Evolutionary conservation across 2,888 invertebrate genomes (phyloP).

Genomic region (Tethea ocularis): DNA sequence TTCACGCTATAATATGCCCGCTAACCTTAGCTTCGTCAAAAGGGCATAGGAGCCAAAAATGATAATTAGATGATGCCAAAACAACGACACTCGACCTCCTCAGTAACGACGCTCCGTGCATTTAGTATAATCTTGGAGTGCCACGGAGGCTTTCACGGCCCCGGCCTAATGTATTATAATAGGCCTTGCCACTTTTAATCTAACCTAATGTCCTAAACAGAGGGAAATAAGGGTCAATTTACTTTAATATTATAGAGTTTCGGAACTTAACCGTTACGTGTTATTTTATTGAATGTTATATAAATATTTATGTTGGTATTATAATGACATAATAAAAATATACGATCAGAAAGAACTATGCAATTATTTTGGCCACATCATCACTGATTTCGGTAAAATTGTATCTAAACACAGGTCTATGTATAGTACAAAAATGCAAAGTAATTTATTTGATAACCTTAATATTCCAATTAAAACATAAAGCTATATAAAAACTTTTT

Average conservation of each 20-base stretch:
- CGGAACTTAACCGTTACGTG: neutral
- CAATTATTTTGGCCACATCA: too few species aligned
- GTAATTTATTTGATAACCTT: too few species aligned
- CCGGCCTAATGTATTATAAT: slow-evolving; percentile 1
- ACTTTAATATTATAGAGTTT: neutral
- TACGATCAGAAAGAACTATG: too few species aligned
- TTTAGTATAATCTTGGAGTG: neutral
- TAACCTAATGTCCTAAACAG: neutral
- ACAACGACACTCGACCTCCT: neutral
- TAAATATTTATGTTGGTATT: too few species aligned
- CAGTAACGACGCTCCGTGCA: neutral
- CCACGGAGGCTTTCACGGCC: neutral
- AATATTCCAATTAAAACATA: too few species aligned
- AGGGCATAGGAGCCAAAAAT: neutral
- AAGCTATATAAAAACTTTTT: too few species aligned
- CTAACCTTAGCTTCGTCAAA: too few species aligned
- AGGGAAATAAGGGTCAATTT: slow-evolving; percentile 1
- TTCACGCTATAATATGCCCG: too few species aligned
- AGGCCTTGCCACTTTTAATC: slow-evolving; percentile 2
- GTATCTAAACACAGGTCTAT: too few species aligned
- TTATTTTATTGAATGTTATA: neutral
- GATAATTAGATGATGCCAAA: neutral
- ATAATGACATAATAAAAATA: too few species aligned
- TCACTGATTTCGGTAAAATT: too few species aligned
- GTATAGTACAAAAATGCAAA: too few species aligned